Base-by-base conservation (phyloP, 30 jellyfish, hydroid and myxozoan genomes). In the Aurelia sp. region DNA sequence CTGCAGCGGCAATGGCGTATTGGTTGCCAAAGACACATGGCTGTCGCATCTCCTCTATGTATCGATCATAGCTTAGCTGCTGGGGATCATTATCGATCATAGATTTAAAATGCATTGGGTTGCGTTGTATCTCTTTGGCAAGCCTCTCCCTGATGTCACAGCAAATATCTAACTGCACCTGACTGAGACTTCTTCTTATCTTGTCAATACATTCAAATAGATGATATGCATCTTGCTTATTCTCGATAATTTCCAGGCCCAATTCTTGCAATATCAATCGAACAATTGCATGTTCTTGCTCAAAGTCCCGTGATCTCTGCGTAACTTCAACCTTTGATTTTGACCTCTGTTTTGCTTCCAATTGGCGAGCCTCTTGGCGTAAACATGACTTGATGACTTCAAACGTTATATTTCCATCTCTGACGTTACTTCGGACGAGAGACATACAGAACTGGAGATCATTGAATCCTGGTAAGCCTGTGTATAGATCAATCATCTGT, bases 1-100 rank as follows among this genome's bases (percentile, higher is more conserved):
- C 92, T 9, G 97, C 97, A 8, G 97, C 97, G 7, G 90, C 97
- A 47, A 88, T 79, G 1, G 97, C 97, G 75, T 88, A 80, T 38
- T 78, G 91, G 74, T 60, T 78, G 61, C 97, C 97, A 48, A 78
- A 88, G 9, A 33, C 76, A 22, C 50, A 92, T 44, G 76, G 81
- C 47, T 21, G 31, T 27, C 87, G 88, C 92, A 88, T 88, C 19
- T 52, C 76, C 16, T 88, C 88, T 59, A 88, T 61, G 61, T 78
- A 63, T 16, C 53, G 81, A 33, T 71, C 92, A 48, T 64, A 88
- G 64, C 74, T 80, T 8, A 63, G 76, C 31, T 67, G 72, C 15
- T 62, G 64, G 10, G 81, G 67, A 63, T 88, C 92, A 55, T 88
- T 70, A 51, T 88, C 97, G 30, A 88, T 80, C 84, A 73, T 70